These are phyloP conservation scores for Magallana angulata DNA, from an alignment of 1,140 invertebrate genomes.

Conservation along the genomic window DNA sequence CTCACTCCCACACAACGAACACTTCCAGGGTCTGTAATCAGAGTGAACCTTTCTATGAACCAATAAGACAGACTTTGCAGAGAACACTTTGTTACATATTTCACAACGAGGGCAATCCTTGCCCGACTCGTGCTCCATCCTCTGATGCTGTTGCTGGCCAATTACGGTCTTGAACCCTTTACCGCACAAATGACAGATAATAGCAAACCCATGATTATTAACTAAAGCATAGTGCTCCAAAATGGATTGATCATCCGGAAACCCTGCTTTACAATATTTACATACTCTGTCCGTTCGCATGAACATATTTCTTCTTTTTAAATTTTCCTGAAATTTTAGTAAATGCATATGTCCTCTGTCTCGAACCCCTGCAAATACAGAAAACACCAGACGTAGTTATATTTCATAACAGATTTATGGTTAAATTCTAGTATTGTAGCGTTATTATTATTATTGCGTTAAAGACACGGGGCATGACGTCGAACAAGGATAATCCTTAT, in stretches of 20 bases:
- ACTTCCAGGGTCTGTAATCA: conserved; percentile 32
- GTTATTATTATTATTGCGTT: too few relatives aligned
- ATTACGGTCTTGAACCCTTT: conserved; percentile 37
- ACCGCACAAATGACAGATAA: conserved; percentile 32
- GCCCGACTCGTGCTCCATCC: background rate
- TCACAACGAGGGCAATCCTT: conserved; percentile 30
- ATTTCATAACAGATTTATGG: too few relatives aligned
- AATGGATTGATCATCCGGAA: background rate
- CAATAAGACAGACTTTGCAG: conserved; percentile 8
- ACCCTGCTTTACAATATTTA: conserved; percentile 5
- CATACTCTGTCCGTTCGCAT: background rate
- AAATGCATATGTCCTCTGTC: background rate
- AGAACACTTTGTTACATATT: conserved; percentile 34
- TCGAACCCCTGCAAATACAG: background rate
- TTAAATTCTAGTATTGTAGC: too few relatives aligned
- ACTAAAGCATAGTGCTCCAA: background rate
- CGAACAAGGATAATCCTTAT: too few relatives aligned
- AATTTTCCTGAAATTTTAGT: background rate
- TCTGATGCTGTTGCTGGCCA: conserved; percentile 5
- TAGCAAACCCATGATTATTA: conserved; percentile 1
- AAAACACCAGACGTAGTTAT: background rate
- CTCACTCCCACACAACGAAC: conserved; percentile 5
- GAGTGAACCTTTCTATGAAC: conserved; percentile 39
- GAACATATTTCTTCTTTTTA: background rate
- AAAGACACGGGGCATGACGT: too few relatives aligned